Conservation (phyloP, 2,113 vertebrate genomes). For the Castor canadensis region DNA sequence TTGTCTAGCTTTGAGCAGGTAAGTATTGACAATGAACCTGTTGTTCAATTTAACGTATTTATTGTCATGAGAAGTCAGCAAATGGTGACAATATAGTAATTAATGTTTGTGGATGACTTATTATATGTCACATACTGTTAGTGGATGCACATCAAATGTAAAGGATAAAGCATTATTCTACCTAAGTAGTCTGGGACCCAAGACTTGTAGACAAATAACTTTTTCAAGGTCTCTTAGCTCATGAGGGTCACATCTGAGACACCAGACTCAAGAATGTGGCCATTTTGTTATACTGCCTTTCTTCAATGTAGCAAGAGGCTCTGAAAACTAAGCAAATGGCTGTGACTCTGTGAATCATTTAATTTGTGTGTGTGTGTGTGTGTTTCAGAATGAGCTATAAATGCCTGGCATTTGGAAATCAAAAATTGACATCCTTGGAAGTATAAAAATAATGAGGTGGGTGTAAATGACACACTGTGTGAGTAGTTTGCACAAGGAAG, state of each 20-base stretch:
- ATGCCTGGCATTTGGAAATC: constrained; percentile 74
- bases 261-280: neutral
- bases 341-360: constrained; percentile 51
- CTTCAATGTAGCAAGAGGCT: neutral
- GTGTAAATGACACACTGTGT: constrained; percentile 41
- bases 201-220: neutral
- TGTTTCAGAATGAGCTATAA: constrained; percentile 59
- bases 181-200: neutral
- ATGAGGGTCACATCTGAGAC: neutral
- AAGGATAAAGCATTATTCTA: neutral
- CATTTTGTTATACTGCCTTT: rapidly evolving
- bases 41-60: neutral
- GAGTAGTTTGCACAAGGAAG: constrained; percentile 61
- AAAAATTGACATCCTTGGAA: constrained; percentile 72
- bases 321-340: neutral
- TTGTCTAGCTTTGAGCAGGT: neutral
- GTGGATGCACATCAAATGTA: neutral
- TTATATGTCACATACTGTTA: rapidly evolving
- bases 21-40: neutral
- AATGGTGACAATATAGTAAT: neutral
- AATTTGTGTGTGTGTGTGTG: neutral
- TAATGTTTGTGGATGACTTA: neutral
- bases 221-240: neutral
- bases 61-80: neutral
- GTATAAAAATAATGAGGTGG: constrained; percentile 76